Conservation (phyloP, 1,140 invertebrate species). For the Diabrotica undecimpunctata region DNA sequence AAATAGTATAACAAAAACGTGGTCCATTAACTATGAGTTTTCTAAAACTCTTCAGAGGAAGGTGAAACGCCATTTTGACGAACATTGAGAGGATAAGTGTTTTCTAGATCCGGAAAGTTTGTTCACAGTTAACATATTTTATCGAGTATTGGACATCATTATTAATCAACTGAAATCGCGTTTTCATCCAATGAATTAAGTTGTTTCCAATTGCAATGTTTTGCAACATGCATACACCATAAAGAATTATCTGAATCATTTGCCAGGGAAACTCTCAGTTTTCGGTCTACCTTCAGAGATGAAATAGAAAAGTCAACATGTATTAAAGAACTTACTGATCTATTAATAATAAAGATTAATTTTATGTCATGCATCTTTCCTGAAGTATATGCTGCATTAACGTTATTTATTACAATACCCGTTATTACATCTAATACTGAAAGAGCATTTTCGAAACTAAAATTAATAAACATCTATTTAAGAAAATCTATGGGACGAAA, state of each 20-base stretch:
- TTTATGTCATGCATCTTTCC: constrained; percentile 15
- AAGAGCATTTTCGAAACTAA: background rate
- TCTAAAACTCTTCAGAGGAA: constrained; percentile 5
- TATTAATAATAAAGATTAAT: constrained; percentile 25
- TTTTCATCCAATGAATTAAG: background rate
- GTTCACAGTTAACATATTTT: background rate
- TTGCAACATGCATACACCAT: background rate
- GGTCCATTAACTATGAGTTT: background rate
- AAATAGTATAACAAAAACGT: background rate
- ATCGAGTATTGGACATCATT: background rate
- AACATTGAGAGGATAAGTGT: background rate
- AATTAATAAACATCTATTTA: background rate
- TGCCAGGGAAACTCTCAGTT: background rate
- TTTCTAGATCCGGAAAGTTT: background rate
- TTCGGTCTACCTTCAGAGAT: too few species aligned
- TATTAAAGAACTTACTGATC: constrained; percentile 22
- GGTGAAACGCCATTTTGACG: constrained; percentile 18
- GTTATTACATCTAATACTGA: background rate
- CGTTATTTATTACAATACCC: background rate
- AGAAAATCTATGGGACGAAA: too few species aligned
- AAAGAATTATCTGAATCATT: background rate
- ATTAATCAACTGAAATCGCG: background rate
- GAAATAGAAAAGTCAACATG: constrained; percentile 20
- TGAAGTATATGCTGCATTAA: constrained; percentile 10
- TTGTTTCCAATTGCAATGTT: background rate